phyloP scores from a whole-genome alignment of 2,113 vertebrate species.

The Paratilapia polleni region DNA sequence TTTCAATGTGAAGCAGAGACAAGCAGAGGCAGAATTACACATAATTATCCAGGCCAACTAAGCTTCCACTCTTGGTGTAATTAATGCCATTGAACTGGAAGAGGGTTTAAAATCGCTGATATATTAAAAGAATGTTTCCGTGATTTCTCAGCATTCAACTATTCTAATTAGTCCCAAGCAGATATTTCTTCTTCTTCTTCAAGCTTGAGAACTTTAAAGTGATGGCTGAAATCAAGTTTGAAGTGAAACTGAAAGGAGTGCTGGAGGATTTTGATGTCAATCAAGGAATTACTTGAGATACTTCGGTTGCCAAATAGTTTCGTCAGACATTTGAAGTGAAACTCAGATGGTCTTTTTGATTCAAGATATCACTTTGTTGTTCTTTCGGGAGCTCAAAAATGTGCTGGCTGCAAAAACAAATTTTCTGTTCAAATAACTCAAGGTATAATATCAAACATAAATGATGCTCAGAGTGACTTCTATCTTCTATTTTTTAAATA shows the following conservation, averaged over 20 bases:
- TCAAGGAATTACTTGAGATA: neutral
- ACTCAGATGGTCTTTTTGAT: neutral
- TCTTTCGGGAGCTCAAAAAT: neutral
- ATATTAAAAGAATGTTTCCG: conserved; percentile 33
- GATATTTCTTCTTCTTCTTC: neutral
- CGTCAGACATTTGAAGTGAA: neutral
- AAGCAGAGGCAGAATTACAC: conserved; percentile 61
- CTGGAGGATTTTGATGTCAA: neutral
- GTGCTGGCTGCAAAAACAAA: neutral
- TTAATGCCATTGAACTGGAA: conserved; percentile 56
- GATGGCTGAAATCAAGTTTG: neutral
- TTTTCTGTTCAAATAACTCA: neutral
- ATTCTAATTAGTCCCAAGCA: conserved; percentile 7
- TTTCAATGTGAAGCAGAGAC: conserved; percentile 51
- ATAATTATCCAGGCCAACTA: conserved; percentile 64
- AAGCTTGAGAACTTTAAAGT: conserved; percentile 2
- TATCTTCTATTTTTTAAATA: neutral
- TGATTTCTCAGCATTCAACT: conserved; percentile 28
- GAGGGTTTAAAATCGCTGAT: conserved; percentile 34
- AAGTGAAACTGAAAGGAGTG: neutral
- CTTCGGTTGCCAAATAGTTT: neutral
- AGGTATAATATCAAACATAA: neutral
- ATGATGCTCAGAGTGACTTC: neutral
- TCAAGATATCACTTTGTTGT: neutral
- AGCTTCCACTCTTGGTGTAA: conserved; percentile 67